Evolutionary conservation across 2,113 vertebrate species (phyloP), one percentile per base, ranked within the genome.

Genomic region (Ceyx melanurus): DNA sequence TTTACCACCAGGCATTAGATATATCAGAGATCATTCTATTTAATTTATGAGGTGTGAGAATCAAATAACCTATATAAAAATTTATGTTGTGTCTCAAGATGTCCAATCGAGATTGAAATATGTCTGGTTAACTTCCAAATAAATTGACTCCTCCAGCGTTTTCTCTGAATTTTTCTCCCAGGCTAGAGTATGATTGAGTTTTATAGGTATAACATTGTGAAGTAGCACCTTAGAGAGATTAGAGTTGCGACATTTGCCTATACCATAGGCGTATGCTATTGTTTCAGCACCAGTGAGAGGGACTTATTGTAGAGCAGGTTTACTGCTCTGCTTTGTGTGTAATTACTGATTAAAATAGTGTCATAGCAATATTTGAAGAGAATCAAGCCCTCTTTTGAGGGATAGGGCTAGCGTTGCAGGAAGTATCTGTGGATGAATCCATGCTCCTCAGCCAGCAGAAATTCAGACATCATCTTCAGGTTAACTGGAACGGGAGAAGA

Each of bases 41-140:
- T 95, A 92, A 95, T 97, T 98, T 97, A 97, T 95, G 96, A 97
- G 82, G 95, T 97, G 90, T 97, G 95, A 97, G 96, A 96, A 94
- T 98, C 95, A 97, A 97, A 97, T 97, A 97, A 97, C 93, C 93
- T 93, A 92, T 95, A 97, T 96, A 97, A 97, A 97, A 96, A 91
- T 97, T 97, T 96, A 96, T 92, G 79, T 97, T 97, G 95, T 97
- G 96, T 97, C 96, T 97, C 93, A 95, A 93, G 94, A 95, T 97
- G 96, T 97, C 94, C 96, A 96, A 97, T 94, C n/a, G 84, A 97
- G 97, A 96, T 92, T 92, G 93, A 97, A 98, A 98, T 97, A 96
- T 94, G 92, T 97, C 94, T 97, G 91, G 94, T 96, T 96, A 97
- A 96, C 96, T 97, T 96, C 94, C 94, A 97, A 96, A 97, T 96